Evolutionary conservation across 2,888 invertebrate genomes (phyloP).

Genomic region (Morpho helenor): DNA sequence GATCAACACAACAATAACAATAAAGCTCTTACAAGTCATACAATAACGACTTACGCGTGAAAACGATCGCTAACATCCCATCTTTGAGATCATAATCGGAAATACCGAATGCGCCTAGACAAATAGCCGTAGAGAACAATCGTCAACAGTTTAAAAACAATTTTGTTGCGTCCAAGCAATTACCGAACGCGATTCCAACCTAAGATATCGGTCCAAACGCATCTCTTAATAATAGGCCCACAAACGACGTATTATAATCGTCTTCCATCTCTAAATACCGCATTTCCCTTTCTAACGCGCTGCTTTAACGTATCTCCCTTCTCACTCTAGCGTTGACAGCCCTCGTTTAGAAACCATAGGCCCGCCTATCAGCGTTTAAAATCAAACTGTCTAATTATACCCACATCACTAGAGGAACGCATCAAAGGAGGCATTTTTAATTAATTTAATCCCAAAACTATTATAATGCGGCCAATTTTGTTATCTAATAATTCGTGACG

Average conservation of each 20-base stretch:
- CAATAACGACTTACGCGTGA: conserved; percentile 46
- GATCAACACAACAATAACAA: conserved; percentile 10
- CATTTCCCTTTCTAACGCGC: conserved; percentile 41
- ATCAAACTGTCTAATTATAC: conserved; percentile 77
- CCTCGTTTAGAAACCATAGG: conserved; percentile 58
- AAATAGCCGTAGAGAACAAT: conserved; percentile 74
- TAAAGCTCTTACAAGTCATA: conserved; percentile 18
- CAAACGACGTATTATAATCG: conserved; percentile 51
- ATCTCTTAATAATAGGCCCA: conserved; percentile 74
- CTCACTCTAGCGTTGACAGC: conserved; percentile 59
- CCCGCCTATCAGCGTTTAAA: conserved; percentile 62
- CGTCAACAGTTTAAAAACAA: conserved; percentile 73
- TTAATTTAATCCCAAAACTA: conserved; percentile 76
- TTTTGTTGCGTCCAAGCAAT: conserved; percentile 71
- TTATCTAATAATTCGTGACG: conserved; percentile 74
- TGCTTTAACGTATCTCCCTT: conserved; percentile 31
- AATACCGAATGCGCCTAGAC: conserved; percentile 64
- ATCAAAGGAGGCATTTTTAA: conserved; percentile 72
- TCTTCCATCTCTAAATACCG: conserved; percentile 46
- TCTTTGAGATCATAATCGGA: conserved; percentile 56
- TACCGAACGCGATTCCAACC: conserved; percentile 65
- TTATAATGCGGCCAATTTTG: conserved; percentile 75
- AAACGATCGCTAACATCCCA: conserved; percentile 51
- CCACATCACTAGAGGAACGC: conserved; percentile 70
- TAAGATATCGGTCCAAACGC: conserved; percentile 61